These are phyloP conservation scores for Calvadosia cruxmelitensis DNA, from an alignment of 30 jellyfish, hydroid and myxozoan genomes.

Conservation along the genomic window DNA sequence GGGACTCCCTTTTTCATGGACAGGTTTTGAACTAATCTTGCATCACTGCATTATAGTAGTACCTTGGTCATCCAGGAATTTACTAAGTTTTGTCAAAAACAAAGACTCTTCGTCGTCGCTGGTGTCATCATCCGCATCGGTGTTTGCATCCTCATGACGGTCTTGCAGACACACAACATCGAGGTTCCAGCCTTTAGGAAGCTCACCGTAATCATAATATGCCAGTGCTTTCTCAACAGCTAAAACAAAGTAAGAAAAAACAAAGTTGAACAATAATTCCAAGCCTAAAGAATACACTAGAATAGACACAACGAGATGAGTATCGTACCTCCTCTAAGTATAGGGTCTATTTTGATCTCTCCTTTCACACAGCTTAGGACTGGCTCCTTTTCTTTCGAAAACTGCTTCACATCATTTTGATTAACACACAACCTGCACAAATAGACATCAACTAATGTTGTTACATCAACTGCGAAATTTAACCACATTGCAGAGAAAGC, in stretches of 20 bases:
- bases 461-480: no score
- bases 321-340: conserved; percentile 52
- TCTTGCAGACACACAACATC: conserved; percentile 23
- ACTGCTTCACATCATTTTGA: conserved; percentile 54
- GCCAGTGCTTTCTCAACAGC: conserved; percentile 87
- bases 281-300: not conserved
- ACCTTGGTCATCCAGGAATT: conserved; percentile 78
- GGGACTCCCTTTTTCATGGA: no score
- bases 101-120: conserved; percentile 43
- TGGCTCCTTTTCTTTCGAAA: conserved; percentile 90
- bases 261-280: not conserved
- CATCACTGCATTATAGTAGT: no score
- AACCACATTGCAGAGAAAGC: no score
- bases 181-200: conserved; percentile 92
- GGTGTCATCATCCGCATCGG: conserved; percentile 46
- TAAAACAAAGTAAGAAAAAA: not conserved
- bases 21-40: no score
- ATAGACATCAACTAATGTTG: no score
- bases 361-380: conserved; percentile 72
- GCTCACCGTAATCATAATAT: conserved; percentile 74
- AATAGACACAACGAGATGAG: not conserved
- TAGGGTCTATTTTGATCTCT: conserved; percentile 83
- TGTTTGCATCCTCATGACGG: conserved; percentile 35
- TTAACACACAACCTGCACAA: conserved; percentile 48
- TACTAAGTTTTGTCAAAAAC: conserved; percentile 40